Evolutionary conservation across 2,888 invertebrate species (phyloP), one percentile per base, ranked within the genome.

Genomic region (Leptogaster cylindrica): DNA sequence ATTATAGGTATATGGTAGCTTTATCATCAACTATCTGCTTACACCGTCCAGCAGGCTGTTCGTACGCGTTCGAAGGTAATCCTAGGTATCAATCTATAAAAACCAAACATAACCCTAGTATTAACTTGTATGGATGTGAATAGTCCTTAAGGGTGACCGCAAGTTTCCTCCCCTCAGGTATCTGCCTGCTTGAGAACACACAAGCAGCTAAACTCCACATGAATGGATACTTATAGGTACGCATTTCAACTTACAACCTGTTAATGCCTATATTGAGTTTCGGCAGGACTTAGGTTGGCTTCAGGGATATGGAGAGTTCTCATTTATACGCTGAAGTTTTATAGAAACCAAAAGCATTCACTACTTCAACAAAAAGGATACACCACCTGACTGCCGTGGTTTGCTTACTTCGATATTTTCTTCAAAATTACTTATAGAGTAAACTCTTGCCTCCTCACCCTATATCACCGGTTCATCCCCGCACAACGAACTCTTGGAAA

Each of bases 81-180:
- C 52, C 51, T 31, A 52, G 33, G 52, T 52, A 52, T 52, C 52
- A 52, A 52, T 52, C 52, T 52, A 52, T 33, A 52, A 52, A 52
- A 52, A 52, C 52, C 33, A 52, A 52, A 52, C 52, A 52, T 52
- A 52, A 52, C 33, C 52, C 33, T 52, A 52, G 31, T 33, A 31
- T 52, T 52, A 52, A n/a, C 36, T 36, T 36, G 10, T 28, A 12
- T 16, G 33, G 14, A 52, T 52, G 16, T 18, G 14, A 28, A 33
- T 52, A 52, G 28, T 31, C 27, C 31, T n/a, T 52, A 18, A 52
- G 52, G 52, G 52, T 31, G 52, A 52, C 52, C 52, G 10, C n/a
- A 36, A 36, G 36, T 10, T 12, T 36, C 4, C n/a, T n/a, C 10
- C 36, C n/a, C 36, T 36, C 14, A 36, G 36, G n/a, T 12, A 14